Base-by-base conservation (phyloP, 2,888 invertebrate species). In the Macrostomum cliftonense region DNA sequence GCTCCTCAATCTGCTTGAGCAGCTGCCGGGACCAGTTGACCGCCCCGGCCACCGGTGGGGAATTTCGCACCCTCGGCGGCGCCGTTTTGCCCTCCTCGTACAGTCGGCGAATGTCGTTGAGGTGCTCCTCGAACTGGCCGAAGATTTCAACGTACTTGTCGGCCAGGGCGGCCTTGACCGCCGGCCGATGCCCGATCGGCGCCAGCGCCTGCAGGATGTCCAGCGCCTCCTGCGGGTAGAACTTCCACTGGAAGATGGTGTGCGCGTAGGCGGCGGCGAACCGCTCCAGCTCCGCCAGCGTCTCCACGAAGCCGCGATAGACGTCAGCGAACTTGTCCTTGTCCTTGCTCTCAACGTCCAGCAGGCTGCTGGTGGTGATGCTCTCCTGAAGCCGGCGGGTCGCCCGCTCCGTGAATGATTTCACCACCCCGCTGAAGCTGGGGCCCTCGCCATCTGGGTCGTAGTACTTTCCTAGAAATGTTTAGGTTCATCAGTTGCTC, bases 271-370 rank as follows among this genome's bases (percentile, higher is more conserved):
- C 63, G 19, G 55, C 59, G 2, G 68, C 57, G 49, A 66, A 67
- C 42, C 55, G 61, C 57, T 69, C 69, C 46, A 68, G 52, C 28
- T 65, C 62, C 28, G 56, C 56, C 17, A 63, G 61, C 37, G 59
- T 60, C 21, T 52, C 49, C 47, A 57, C 58, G 56, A 65, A 68
- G 44, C 56, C 55, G 21, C 56, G 55, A 57, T 63, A 65, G 46
- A 63, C 57, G 12, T 61, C 59, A 37, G 65, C 65, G 61, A 65
- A 68, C 48, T 57, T 56, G 48, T 62, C 65, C 51, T 62, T 62
- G 50, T 64, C 66, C 66, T 67, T 66, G 13, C 64, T 65, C 51
- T 68, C 65, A 1, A 67, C 65, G 60, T 67, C 67, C 42, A 68
- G 58, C 61, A 67, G 62, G 19, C 63, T 63, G 52, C 61, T 61